These are phyloP conservation scores for Rhineura floridana DNA, from an alignment of 2,113 vertebrate genomes.

Conservation along the genomic window DNA sequence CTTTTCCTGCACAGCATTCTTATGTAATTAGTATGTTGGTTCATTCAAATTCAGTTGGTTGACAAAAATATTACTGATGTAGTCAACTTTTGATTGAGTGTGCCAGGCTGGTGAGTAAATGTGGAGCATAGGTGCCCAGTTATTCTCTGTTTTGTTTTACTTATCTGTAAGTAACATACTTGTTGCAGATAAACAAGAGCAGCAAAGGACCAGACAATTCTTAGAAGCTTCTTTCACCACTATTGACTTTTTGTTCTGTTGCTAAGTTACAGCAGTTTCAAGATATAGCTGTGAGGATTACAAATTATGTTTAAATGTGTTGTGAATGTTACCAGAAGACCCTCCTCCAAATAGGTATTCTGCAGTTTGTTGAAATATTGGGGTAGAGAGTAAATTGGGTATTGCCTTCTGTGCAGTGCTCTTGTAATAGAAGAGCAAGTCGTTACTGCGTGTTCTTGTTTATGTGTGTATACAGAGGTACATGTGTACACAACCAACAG, in stretches of 20 bases:
- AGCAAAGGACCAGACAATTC: conserved; percentile 55
- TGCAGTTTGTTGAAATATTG: conserved; percentile 16
- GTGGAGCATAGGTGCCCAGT: not conserved
- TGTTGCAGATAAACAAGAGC: conserved; percentile 62
- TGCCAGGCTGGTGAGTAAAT: conserved; percentile 46
- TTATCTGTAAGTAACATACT: conserved; percentile 73
- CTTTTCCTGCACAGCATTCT: conserved; percentile 47
- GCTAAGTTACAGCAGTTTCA: conserved; percentile 69
- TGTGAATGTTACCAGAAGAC: conserved; percentile 41
- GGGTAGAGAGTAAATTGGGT: not conserved
- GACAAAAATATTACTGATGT: conserved; percentile 57
- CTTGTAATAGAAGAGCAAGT: conserved; percentile 2
- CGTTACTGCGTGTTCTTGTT: not conserved
- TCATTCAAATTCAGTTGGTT: conserved; percentile 54
- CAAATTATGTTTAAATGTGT: conserved; percentile 63
- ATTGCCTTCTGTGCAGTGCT: not conserved
- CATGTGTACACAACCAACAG: not conserved
- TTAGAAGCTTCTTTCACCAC: conserved; percentile 44
- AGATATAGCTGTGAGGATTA: conserved; percentile 50
- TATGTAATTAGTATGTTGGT: conserved; percentile 50
- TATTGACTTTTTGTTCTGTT: conserved; percentile 60
- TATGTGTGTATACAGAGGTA: not conserved
- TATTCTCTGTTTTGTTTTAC: conserved; percentile 53
- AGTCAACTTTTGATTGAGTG: conserved; percentile 50
- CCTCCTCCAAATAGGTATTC: not conserved